These are phyloP conservation scores for Dolichoris vasculosae DNA, from an alignment of 1,140 invertebrate species.

Conservation along the genomic window DNA sequence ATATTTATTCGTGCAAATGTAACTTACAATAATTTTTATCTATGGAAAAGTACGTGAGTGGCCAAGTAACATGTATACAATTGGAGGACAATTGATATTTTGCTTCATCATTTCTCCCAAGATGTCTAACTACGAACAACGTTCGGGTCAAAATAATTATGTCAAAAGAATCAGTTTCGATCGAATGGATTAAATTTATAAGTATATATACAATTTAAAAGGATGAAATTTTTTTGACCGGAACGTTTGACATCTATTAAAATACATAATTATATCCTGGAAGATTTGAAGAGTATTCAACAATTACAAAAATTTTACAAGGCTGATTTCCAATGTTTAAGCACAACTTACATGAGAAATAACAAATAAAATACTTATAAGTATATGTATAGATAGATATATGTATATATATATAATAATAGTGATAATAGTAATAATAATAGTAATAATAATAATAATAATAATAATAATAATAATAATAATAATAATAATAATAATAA, in stretches of 20 bases:
- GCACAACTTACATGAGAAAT: constrained; percentile 39
- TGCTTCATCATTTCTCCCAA: constrained; percentile 42
- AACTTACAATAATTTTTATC: constrained; percentile 21
- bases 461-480: too few relatives aligned
- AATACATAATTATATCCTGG: constrained; percentile 42
- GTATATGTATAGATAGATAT: background rate
- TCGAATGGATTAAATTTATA: background rate
- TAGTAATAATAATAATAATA: too few relatives aligned
- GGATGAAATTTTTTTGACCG: background rate
- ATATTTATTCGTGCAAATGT: constrained; percentile 19
- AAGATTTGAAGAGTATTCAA: constrained; percentile 20
- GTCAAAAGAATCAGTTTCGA: background rate
- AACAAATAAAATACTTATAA: constrained; percentile 20
- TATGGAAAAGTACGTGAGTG: background rate
- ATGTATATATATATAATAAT: background rate
- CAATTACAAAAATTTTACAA: constrained; percentile 46
- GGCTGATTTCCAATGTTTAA: constrained; percentile 30
- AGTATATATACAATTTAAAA: background rate
- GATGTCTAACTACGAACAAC: constrained; percentile 37
- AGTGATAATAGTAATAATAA: too few relatives aligned
- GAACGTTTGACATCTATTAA: constrained; percentile 44
- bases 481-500: constrained; percentile 2
- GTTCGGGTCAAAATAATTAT: constrained; percentile 15
- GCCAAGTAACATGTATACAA: constrained; percentile 38
- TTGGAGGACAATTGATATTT: constrained; percentile 26